Percentiles rank a stretch among this genome's conserved stretches.
Conservation (phyloP, 2,888 invertebrate genomes). For the Perithous albicinctus region DNA sequence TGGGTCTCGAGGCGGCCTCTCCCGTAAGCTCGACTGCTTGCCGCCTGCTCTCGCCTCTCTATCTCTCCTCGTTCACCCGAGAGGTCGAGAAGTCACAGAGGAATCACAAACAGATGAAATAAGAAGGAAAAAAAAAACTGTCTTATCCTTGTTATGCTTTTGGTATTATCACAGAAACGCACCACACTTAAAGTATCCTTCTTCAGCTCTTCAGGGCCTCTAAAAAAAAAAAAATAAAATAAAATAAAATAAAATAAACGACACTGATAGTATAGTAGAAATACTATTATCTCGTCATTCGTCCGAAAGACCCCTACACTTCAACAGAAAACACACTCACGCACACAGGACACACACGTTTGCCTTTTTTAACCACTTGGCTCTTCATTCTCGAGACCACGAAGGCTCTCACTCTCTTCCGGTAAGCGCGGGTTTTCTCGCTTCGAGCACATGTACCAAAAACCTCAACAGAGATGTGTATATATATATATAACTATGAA, state of each 20-base stretch:
- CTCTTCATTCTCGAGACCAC: not conserved
- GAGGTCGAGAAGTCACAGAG: conserved; percentile 64
- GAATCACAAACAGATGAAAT: conserved; percentile 43
- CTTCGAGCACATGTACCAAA: conserved; percentile 7
- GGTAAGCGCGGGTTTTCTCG: conserved; percentile 10
- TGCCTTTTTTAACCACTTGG: not conserved
- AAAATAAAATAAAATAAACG: too few relatives aligned
- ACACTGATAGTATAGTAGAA: not conserved
- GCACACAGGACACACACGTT: not conserved
- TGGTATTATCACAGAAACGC: conserved; percentile 28
- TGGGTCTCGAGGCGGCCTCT: conserved; percentile 44
- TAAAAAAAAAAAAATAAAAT: too few relatives aligned
- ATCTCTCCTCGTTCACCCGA: conserved; percentile 35
- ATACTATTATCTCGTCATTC: not conserved
- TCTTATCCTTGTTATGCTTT: conserved; percentile 7
- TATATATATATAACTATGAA: not conserved
- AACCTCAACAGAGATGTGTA: too few relatives aligned
- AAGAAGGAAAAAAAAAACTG: not conserved
- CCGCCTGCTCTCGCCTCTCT: conserved; percentile 46
- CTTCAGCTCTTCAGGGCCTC: not conserved
- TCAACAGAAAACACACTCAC: not conserved
- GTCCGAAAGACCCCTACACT: not conserved
- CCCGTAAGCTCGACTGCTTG: conserved; percentile 55
- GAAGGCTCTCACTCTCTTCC: conserved; percentile 26
- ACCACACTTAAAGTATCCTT: not conserved